Evolutionary conservation across 2,888 invertebrate species (phyloP), one percentile per base, ranked within the genome.

Genomic region (Vanessa cardui): DNA sequence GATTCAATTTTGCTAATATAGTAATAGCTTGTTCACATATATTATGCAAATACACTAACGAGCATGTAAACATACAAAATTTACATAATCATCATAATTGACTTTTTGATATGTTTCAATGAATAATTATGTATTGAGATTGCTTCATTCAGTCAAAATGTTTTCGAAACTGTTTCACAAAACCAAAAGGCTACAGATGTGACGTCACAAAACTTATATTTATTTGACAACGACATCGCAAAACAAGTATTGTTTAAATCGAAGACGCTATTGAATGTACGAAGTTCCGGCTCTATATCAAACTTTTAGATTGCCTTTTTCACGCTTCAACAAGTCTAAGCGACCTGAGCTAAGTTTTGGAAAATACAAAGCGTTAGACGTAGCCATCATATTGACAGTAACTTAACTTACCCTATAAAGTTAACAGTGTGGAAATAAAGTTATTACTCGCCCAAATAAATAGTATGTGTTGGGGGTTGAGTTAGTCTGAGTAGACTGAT

Each of bases 251-350:
- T 26, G 50, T 26, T 6, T 20, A 54, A 54, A 54, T 54, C 52
- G 26, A 54, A 31, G 52, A 26, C 52, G 8, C 15, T 54, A 26
- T 31, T 54, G 26, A 54, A 54, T 31, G 52, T 54, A 16, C 21
- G 31, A 54, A 54, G 52, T 54, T 52, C 21, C 15, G 58, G 21
- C 33, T 47, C 44, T 61, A 64, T 47, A 45, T 64, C 68, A 64
- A 61, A 64, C 56, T 68, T 58, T 64, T 39, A 61, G 64, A 68
- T 68, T 61, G 61, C 45, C 64, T 61, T 56, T 64, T 68, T 59
- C 56, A 61, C 50, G 54, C 56, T 60, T 26, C 59, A 56, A 61
- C 60, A 61, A 49, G 49, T 61, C 60, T 33, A 52, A 67, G 52
- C 31, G 39, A 68, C 60, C 52, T 54, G 26, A n/a, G 16, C 26